phyloP scores from a whole-genome alignment of 2,888 invertebrate species.

The Dynastes maya region DNA sequence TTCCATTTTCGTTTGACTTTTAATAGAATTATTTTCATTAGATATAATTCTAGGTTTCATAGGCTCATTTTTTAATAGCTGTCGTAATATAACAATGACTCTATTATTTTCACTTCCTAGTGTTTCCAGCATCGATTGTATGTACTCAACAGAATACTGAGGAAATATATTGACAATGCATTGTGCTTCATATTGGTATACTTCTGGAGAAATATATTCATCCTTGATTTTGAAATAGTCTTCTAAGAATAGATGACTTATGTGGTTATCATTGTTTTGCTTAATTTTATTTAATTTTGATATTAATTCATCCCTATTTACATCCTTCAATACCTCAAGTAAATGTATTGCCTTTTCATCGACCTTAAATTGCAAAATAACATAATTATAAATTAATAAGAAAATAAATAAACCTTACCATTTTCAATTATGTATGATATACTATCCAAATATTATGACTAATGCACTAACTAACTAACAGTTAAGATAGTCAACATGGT shows the following conservation, averaged over 20 bases:
- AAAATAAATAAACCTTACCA: background rate
- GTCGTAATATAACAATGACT: slow-evolving; percentile 38
- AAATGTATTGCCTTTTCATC: slow-evolving; percentile 29
- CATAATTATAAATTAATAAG: background rate
- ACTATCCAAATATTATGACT: too few species aligned
- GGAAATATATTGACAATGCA: slow-evolving; percentile 44
- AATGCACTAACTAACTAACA: too few species aligned
- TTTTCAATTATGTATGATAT: background rate
- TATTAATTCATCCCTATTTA: slow-evolving; percentile 31
- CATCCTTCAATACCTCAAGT: slow-evolving; percentile 27
- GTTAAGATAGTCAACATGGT: too few species aligned
- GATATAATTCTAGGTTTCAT: slow-evolving; percentile 1
- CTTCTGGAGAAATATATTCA: slow-evolving; percentile 11
- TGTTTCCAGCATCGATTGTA: slow-evolving; percentile 34
- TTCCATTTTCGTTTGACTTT: background rate
- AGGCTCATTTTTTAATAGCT: slow-evolving; percentile 43
- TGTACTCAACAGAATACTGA: slow-evolving; percentile 42
- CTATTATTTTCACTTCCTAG: slow-evolving; percentile 46
- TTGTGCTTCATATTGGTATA: slow-evolving; percentile 32
- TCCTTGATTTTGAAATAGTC: slow-evolving; percentile 41
- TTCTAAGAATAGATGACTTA: slow-evolving; percentile 41
- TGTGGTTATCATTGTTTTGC: slow-evolving; percentile 32
- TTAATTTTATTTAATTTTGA: slow-evolving; percentile 33
- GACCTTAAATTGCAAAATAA: slow-evolving; percentile 25
- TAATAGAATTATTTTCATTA: background rate